Conservation (phyloP, 1,140 invertebrate species). For the Drosophila sp. region DNA sequence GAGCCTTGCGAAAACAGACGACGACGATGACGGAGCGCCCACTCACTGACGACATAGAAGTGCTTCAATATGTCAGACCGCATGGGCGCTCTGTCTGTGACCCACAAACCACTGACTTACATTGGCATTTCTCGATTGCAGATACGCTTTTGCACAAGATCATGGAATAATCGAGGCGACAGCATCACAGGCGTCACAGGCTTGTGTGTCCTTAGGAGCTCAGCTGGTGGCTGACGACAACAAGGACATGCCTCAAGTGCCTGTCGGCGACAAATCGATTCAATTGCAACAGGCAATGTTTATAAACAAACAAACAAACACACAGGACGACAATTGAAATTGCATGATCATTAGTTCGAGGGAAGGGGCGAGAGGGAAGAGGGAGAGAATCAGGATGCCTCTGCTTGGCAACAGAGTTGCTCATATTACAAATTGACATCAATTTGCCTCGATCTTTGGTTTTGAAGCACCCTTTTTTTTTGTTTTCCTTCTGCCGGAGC, state of each 20-base stretch:
- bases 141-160: constrained; percentile 64
- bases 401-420: constrained; percentile 30
- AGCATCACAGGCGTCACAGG: constrained; percentile 1
- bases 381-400: neutral
- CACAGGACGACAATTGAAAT: constrained; percentile 38
- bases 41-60: constrained; percentile 75
- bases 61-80: constrained; percentile 75
- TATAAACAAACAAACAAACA: constrained; percentile 67
- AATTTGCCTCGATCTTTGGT: constrained; percentile 4
- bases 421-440: constrained; percentile 51
- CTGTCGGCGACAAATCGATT: constrained; percentile 54
- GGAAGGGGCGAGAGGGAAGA: neutral
- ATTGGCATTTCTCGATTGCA: constrained; percentile 31
- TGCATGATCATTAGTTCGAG: constrained; percentile 37
- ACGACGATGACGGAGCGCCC: constrained; percentile 46
- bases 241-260: constrained; percentile 66
- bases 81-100: constrained; percentile 49
- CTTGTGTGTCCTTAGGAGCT: constrained; percentile 57
- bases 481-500: constrained; percentile 28
- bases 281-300: constrained; percentile 48
- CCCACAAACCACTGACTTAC: constrained; percentile 63
- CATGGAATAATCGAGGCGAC: constrained; percentile 15
- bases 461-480: constrained; percentile 18
- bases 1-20: constrained; percentile 54
- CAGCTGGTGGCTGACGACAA: constrained; percentile 75